Conservation (phyloP, 2,797 vertebrate genomes). For the Vultur gryphus region DNA sequence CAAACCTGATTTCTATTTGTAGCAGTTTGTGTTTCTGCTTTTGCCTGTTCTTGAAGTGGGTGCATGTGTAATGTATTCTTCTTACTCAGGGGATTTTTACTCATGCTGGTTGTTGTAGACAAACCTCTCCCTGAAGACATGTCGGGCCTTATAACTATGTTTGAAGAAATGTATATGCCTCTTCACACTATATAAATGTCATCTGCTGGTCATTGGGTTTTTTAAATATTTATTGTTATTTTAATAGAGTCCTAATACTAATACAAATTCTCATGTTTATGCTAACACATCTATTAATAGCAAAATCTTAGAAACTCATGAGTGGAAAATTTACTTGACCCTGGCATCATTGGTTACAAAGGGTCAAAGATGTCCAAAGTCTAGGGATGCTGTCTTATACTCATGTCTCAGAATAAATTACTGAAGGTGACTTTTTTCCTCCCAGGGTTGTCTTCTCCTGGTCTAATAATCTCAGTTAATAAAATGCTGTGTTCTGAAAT, state of each 20-base stretch:
- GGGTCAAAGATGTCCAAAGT: neutral
- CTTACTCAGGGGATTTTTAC: neutral
- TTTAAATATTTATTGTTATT: neutral
- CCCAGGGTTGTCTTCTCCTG: neutral
- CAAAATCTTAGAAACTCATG: neutral
- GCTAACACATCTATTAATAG: neutral
- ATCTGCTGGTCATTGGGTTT: neutral
- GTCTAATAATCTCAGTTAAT: neutral
- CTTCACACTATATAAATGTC: neutral
- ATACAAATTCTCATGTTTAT: neutral
- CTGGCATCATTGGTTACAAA: neutral
- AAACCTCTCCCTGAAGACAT: neutral
- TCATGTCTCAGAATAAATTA: neutral
- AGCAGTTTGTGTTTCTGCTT: neutral
- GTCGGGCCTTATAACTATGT: neutral
- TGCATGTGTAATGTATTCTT: neutral
- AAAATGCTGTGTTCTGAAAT: conserved; percentile 36
- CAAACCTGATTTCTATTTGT: neutral
- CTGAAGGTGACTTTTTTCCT: neutral
- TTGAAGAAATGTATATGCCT: neutral
- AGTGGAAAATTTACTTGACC: neutral
- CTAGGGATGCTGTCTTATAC: neutral
- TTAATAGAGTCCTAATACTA: neutral
- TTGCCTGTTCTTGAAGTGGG: neutral
- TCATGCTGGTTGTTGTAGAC: neutral